Conservation (phyloP, 2,797 vertebrate genomes). For the Smutsia gigantea region DNA sequence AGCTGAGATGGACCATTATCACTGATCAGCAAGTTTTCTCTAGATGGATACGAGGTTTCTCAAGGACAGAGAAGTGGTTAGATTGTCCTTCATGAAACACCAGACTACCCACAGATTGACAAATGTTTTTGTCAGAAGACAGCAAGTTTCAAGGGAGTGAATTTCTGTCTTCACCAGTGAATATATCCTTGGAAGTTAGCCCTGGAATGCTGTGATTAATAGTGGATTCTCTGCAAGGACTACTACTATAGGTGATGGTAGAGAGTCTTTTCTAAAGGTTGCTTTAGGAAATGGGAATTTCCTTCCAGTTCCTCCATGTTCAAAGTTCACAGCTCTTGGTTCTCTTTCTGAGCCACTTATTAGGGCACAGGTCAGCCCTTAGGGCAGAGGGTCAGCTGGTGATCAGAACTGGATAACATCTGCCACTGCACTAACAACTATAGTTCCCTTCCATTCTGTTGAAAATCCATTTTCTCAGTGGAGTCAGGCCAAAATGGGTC, state of each 20-base stretch:
- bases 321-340: background rate
- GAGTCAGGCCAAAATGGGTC: background rate
- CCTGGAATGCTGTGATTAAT: background rate
- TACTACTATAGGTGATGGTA: background rate
- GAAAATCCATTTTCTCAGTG: background rate
- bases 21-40: background rate
- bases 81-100: background rate
- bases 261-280: background rate
- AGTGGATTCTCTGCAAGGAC: background rate
- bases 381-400: background rate
- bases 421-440: background rate
- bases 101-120: background rate
- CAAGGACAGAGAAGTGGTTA: background rate
- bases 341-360: background rate
- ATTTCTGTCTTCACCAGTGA: background rate
- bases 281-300: background rate
- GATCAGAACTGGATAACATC: background rate
- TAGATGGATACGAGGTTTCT: background rate
- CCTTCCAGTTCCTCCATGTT: background rate
- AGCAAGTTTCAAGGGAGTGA: background rate
- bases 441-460: background rate
- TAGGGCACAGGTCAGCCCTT: background rate
- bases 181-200: background rate
- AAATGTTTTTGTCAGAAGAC: background rate
- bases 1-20: background rate